A percentile compares a stretch with the other conserved stretches of the same genome.
These are phyloP conservation scores for Phrynocephalus guinanensis DNA, from an alignment of 2,797 vertebrate species.

Conservation along the genomic window DNA sequence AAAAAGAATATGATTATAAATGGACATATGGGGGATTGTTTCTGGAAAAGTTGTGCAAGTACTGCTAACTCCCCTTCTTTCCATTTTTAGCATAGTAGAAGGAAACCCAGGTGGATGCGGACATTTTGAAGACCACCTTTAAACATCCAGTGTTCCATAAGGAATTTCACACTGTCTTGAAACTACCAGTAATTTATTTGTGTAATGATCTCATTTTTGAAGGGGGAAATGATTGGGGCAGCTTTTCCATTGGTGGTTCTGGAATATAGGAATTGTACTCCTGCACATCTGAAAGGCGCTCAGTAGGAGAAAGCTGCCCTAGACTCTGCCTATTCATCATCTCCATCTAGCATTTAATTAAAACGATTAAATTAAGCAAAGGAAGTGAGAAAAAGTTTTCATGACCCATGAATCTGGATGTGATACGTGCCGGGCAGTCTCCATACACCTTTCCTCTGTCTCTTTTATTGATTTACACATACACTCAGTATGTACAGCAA, in stretches of 20 bases:
- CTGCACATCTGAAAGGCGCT: neutral
- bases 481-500: conserved; percentile 70
- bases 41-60: too few species aligned
- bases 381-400: conserved; percentile 43
- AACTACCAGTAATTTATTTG: neutral
- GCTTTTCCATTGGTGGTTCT: neutral
- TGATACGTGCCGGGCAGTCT: neutral
- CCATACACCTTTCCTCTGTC: conserved; percentile 57
- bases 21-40: too few species aligned
- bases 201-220: neutral
- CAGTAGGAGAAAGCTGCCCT: neutral
- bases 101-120: too few species aligned
- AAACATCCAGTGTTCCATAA: neutral
- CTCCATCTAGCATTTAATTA: neutral
- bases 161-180: conserved; percentile 8
- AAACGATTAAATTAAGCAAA: conserved; percentile 25
- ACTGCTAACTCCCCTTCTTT: too few species aligned
- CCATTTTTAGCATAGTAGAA: too few species aligned
- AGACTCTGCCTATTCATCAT: neutral
- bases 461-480: conserved; percentile 70
- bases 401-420: conserved; percentile 40
- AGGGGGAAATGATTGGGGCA: neutral
- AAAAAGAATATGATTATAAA: too few species aligned
- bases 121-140: too few species aligned
- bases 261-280: neutral